These are phyloP conservation scores for Pollicipes pollicipes DNA, from an alignment of 1,140 invertebrate genomes.

Conservation along the genomic window DNA sequence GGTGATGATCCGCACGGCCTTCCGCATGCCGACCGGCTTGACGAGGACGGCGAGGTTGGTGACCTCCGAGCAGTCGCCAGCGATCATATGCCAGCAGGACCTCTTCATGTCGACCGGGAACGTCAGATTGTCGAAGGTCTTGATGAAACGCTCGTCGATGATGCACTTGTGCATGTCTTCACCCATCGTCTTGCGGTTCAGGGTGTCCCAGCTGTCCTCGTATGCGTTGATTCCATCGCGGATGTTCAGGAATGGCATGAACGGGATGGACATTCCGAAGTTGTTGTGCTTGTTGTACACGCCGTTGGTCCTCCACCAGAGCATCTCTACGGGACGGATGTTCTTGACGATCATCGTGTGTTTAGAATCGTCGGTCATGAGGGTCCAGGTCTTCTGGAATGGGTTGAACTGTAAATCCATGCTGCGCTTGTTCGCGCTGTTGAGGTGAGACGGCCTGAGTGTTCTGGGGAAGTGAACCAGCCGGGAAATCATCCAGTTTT, in stretches of 20 bases:
- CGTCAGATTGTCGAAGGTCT: not conserved
- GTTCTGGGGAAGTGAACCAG: not conserved
- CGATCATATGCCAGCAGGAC: conserved; percentile 9
- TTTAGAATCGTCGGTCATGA: not conserved
- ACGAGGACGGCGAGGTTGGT: conserved; percentile 8
- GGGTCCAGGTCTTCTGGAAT: not conserved
- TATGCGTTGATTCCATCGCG: not conserved
- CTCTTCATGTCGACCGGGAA: not conserved
- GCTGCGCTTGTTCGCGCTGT: not conserved
- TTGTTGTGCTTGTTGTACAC: not conserved
- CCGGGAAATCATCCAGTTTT: not conserved
- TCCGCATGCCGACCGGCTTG: not conserved
- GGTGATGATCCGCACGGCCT: conserved; percentile 7
- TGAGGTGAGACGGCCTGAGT: not conserved
- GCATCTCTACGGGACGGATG: not conserved
- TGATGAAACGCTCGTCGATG: not conserved
- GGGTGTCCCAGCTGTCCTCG: not conserved
- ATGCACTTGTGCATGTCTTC: not conserved
- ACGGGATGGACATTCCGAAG: not conserved
- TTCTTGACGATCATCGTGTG: not conserved
- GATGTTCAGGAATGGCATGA: not conserved
- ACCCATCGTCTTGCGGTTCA: not conserved
- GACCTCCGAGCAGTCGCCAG: conserved; percentile 9
- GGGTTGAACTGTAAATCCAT: not conserved
- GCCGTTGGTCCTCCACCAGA: not conserved